Conservation (phyloP, 2,888 invertebrate genomes). For the Lithodes maja region DNA sequence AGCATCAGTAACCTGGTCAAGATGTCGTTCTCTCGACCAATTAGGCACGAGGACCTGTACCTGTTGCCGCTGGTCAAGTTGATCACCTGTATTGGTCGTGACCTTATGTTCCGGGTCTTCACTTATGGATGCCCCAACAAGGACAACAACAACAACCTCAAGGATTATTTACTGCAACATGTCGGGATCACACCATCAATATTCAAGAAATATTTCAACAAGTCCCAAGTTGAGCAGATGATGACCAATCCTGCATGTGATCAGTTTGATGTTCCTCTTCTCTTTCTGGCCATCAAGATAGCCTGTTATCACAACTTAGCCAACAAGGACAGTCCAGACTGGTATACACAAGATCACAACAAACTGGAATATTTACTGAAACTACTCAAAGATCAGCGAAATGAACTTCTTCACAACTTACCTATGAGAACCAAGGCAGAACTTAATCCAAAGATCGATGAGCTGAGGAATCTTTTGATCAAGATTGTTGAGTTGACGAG, state of each 20-base stretch:
- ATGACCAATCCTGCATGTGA: neutral
- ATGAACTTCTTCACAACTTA: neutral
- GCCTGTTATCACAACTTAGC: neutral
- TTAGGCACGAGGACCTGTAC: neutral
- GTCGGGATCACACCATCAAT: neutral
- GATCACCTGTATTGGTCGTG: neutral
- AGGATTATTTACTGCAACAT: neutral
- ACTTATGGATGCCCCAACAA: slow-evolving; percentile 7
- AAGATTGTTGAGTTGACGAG: neutral
- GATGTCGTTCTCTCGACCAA: neutral
- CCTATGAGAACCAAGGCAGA: neutral
- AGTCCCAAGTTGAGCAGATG: neutral
- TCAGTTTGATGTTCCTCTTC: neutral
- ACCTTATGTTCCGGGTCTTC: neutral
- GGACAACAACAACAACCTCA: neutral
- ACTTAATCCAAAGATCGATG: neutral
- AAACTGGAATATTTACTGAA: neutral
- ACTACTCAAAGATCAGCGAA: neutral
- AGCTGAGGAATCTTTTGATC: neutral
- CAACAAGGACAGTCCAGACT: neutral
- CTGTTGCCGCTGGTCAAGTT: neutral
- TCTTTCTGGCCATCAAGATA: neutral
- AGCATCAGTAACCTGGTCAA: too few relatives aligned
- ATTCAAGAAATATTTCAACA: neutral
- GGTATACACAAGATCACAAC: neutral